Percentiles rank a stretch among this genome's conserved stretches.
phyloP scores from a whole-genome alignment of 2,888 invertebrate genomes.

The Ichneumon xanthorius region DNA sequence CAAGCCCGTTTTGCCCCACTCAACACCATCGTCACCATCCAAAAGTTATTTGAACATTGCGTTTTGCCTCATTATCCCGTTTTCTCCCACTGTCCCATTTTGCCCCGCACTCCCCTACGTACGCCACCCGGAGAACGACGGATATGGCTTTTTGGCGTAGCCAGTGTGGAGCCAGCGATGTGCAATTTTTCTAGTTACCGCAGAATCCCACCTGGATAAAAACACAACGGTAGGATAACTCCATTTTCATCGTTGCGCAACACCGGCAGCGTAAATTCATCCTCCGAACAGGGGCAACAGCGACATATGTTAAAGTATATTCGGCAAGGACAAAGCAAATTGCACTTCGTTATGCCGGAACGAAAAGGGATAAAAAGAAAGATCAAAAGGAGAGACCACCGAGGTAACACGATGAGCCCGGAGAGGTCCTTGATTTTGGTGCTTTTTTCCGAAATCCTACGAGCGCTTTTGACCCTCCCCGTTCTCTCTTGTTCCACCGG shows the following conservation, averaged over 20 bases:
- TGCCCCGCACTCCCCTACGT: neutral
- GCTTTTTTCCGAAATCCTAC: slow-evolving; percentile 11
- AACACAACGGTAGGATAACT: neutral
- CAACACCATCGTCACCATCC: too few species aligned
- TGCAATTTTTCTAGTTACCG: neutral
- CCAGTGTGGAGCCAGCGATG: neutral
- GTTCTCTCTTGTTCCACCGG: neutral
- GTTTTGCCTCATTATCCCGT: too few species aligned
- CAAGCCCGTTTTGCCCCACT: too few species aligned
- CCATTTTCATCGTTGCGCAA: neutral
- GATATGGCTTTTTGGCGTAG: neutral
- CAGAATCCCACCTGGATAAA: neutral
- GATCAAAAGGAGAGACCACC: neutral
- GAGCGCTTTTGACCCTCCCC: slow-evolving; percentile 43
- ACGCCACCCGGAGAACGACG: neutral
- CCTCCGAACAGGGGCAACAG: neutral
- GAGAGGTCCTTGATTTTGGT: slow-evolving; percentile 2
- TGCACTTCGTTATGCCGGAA: neutral
- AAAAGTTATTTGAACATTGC: too few species aligned
- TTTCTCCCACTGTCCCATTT: too few species aligned
- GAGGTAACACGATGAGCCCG: slow-evolving; percentile 17
- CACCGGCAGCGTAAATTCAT: neutral
- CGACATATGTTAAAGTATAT: neutral
- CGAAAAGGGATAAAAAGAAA: neutral
- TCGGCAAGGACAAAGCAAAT: neutral